These are phyloP conservation scores for Rhingia campestris DNA, from an alignment of 2,888 invertebrate species.

Conservation along the genomic window DNA sequence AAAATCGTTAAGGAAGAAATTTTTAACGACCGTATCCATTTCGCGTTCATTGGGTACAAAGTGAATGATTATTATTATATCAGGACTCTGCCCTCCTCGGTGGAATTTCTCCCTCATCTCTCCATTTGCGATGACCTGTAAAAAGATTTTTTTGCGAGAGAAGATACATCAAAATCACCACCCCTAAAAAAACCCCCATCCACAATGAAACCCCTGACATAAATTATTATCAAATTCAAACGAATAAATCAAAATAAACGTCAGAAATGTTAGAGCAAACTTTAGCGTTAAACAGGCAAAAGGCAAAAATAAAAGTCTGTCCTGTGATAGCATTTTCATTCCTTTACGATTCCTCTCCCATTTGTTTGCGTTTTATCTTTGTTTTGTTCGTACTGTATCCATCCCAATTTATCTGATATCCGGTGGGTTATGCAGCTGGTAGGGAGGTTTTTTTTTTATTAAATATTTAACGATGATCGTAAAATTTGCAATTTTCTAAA, in stretches of 20 bases:
- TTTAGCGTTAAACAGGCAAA: background rate
- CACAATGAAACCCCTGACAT: background rate
- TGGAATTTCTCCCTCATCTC: too few relatives aligned
- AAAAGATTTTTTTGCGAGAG: background rate
- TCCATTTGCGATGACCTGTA: background rate
- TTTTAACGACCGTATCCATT: constrained; percentile 31
- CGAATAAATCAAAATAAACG: constrained; percentile 39
- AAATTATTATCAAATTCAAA: constrained; percentile 24
- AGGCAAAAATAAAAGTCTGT: background rate
- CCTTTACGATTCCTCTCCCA: constrained; percentile 26
- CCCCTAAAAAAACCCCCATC: background rate
- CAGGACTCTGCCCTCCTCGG: background rate
- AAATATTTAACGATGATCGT: constrained; percentile 57
- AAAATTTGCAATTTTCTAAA: constrained; percentile 50
- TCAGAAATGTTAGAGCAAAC: background rate
- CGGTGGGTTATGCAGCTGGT: background rate
- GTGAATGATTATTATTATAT: background rate
- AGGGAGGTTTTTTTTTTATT: constrained; percentile 30
- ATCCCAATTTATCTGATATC: constrained; percentile 17
- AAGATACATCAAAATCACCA: background rate
- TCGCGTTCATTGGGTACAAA: constrained; percentile 23
- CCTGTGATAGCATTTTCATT: constrained; percentile 28
- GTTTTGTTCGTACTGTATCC: background rate
- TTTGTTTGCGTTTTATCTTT: constrained; percentile 28
- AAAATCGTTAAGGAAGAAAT: constrained; percentile 46